Conservation (phyloP, 2,797 vertebrate genomes). For the Luscinia luscinia region DNA sequence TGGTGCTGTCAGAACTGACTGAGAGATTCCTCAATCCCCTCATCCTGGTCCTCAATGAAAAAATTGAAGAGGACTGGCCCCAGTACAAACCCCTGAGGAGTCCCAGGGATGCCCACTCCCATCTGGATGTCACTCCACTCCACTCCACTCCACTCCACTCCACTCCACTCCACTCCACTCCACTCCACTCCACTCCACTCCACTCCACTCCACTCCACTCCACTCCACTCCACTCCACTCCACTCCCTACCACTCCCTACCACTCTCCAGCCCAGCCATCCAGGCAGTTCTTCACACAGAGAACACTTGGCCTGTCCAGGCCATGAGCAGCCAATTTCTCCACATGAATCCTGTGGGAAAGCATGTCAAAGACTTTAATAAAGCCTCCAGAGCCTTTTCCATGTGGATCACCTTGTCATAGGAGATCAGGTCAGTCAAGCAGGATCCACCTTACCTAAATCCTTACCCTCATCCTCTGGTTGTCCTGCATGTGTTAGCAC, state of each 20-base stretch:
- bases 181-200: too few species aligned
- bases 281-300: background rate
- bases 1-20: background rate
- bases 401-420: background rate
- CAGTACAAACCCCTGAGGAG: background rate
- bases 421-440: background rate
- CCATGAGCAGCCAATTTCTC: background rate
- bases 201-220: too few species aligned
- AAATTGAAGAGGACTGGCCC: background rate
- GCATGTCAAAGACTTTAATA: rapidly evolving
- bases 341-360: background rate
- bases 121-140: background rate
- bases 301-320: background rate
- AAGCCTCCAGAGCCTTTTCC: background rate
- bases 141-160: too few species aligned
- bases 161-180: too few species aligned
- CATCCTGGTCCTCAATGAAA: background rate
- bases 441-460: background rate
- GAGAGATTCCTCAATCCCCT: rapidly evolving
- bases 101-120: background rate
- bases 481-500: background rate
- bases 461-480: background rate
- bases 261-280: rapidly evolving
- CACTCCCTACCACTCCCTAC: too few species aligned
- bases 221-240: too few species aligned